Evolutionary conservation across 2,888 invertebrate species (phyloP).

Genomic region (Ophion slaviceki): DNA sequence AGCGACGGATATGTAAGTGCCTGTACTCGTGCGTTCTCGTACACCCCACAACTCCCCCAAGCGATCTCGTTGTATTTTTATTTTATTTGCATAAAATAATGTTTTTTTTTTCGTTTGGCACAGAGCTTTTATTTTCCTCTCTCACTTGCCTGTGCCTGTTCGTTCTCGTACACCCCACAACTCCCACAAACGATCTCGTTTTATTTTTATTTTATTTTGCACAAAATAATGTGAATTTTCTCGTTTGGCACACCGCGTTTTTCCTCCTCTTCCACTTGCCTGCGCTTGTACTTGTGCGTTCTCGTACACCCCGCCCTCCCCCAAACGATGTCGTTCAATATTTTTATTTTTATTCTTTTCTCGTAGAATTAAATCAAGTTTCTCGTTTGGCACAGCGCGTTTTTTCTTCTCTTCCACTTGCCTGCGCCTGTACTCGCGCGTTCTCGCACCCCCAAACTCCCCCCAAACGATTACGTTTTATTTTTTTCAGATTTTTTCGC

Average conservation of each 20-base stretch:
- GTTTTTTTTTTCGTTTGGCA: constrained; percentile 52
- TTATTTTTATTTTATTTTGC: neutral
- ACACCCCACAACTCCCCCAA: neutral
- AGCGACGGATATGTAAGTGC: constrained; percentile 56
- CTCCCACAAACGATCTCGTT: too few species aligned
- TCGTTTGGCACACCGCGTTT: too few species aligned
- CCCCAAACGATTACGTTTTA: too few species aligned
- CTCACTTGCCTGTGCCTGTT: too few species aligned
- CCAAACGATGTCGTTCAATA: too few species aligned
- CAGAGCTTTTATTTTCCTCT: constrained; percentile 2
- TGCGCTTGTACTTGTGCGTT: neutral
- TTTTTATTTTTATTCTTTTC: too few species aligned
- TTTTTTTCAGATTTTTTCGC: too few species aligned
- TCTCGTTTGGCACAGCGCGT: neutral
- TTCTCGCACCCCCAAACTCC: too few species aligned
- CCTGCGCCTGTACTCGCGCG: too few species aligned
- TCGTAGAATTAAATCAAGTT: neutral
- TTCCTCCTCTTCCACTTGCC: too few species aligned
- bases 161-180: too few species aligned
- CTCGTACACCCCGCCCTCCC: neutral
- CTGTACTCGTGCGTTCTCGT: neutral
- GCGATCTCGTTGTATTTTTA: neutral
- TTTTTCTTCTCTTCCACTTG: neutral
- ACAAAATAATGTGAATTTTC: too few species aligned
- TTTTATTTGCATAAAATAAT: constrained; percentile 14